Percentiles rank a stretch among this genome's conserved stretches.
Evolutionary conservation across 37 sponge, comb jelly and placozoan species (phyloP).

Genomic region (Aplysina aerophoba): DNA sequence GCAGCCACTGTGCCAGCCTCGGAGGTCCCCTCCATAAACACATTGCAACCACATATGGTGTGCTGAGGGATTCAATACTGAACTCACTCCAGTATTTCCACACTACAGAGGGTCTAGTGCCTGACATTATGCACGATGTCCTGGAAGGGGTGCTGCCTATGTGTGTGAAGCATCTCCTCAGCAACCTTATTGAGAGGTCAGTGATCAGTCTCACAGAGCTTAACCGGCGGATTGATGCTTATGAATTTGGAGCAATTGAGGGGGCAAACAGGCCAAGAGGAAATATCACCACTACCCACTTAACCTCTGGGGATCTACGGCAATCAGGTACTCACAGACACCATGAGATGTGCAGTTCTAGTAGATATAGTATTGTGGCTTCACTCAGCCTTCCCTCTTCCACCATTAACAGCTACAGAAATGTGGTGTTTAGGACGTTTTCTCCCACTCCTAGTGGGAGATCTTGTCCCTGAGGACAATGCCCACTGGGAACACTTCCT

Average conservation of each 20-base stretch:
- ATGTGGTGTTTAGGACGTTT: too few relatives aligned
- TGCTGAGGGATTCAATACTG: constrained; percentile 43
- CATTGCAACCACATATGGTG: constrained; percentile 67
- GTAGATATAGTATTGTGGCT: too few relatives aligned
- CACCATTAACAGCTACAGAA: too few relatives aligned
- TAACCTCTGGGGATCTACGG: not conserved
- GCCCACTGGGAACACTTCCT: too few relatives aligned
- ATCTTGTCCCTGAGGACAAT: too few relatives aligned
- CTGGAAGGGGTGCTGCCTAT: constrained; percentile 51
- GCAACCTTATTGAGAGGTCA: not conserved
- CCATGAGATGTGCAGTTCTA: not conserved
- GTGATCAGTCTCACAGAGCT: not conserved
- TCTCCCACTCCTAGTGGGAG: too few relatives aligned
- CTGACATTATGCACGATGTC: constrained; percentile 81
- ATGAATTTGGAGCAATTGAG: constrained; percentile 1
- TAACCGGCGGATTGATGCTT: not conserved
- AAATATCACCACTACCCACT: not conserved
- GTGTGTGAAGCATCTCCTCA: constrained; percentile 35
- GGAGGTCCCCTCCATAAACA: constrained; percentile 67
- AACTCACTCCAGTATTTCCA: constrained; percentile 62
- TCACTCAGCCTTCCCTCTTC: too few relatives aligned
- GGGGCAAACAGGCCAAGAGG: constrained; percentile 5
- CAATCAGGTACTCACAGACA: constrained; percentile 20
- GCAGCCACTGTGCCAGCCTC: constrained; percentile 52
- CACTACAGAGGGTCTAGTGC: constrained; percentile 65